These are phyloP conservation scores for Liopterus haemorrhoidalis DNA, from an alignment of 2,888 invertebrate species.

Conservation along the genomic window DNA sequence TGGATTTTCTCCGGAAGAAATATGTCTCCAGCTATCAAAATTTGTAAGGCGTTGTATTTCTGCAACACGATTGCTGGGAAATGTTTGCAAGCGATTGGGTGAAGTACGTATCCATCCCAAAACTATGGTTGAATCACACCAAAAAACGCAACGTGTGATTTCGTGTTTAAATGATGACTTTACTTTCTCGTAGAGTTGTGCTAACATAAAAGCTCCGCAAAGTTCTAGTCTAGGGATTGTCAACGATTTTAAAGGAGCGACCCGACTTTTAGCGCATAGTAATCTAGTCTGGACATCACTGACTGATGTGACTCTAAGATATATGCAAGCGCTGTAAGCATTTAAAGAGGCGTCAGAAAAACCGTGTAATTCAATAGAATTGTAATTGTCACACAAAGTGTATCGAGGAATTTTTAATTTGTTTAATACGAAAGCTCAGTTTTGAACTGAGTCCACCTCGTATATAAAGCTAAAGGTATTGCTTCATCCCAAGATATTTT, in stretches of 20 bases:
- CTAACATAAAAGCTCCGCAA: conserved; percentile 5
- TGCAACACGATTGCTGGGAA: not conserved
- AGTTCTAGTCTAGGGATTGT: conserved; percentile 1
- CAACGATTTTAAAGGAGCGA: conserved; percentile 4
- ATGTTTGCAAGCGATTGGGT: conserved; percentile 2
- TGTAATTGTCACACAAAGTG: not conserved
- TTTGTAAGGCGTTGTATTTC: not conserved
- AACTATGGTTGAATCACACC: conserved; percentile 3
- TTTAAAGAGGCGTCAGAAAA: conserved; percentile 31
- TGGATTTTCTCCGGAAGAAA: conserved; percentile 26
- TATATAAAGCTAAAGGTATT: too few species aligned
- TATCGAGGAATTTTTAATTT: conserved; percentile 16
- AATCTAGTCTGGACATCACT: not conserved
- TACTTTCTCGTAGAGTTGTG: not conserved
- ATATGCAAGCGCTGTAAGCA: conserved; percentile 32
- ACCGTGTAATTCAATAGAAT: conserved; percentile 32
- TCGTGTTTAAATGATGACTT: not conserved
- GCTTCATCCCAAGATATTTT: too few species aligned
- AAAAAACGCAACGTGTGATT: not conserved
- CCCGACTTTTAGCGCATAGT: conserved; percentile 1
- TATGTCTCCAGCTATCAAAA: conserved; percentile 27
- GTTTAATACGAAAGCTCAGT: too few species aligned
- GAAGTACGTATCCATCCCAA: conserved; percentile 8
- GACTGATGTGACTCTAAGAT: conserved; percentile 24
- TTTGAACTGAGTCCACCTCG: too few species aligned